A percentile compares a stretch with the other conserved stretches of the same genome.
Conservation (phyloP, 1,140 invertebrate genomes). For the Brachionus calyciflorus region DNA sequence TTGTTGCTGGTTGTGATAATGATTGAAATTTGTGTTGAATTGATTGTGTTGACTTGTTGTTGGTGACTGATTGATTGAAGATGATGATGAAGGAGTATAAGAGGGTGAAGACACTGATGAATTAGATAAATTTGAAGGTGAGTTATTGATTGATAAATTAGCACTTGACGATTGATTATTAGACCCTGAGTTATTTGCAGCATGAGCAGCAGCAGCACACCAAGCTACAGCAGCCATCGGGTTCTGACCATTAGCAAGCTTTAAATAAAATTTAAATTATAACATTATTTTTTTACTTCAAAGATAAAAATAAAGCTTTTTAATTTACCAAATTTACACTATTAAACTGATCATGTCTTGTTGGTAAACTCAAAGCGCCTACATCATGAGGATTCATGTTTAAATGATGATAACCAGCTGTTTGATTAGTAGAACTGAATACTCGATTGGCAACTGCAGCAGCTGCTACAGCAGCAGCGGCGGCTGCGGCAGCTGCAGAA, state of each 20-base stretch:
- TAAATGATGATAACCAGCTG: slow-evolving; percentile 7
- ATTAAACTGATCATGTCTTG: slow-evolving; percentile 22
- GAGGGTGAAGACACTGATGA: neutral
- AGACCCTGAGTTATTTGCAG: neutral
- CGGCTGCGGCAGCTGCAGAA: slow-evolving; percentile 53
- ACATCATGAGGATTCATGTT: slow-evolving; percentile 16
- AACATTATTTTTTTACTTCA: neutral
- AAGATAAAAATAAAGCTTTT: too few relatives aligned
- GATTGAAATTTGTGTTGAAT: slow-evolving; percentile 1
- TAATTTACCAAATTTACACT: slow-evolving; percentile 39
- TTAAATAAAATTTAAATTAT: slow-evolving; percentile 5
- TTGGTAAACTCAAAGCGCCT: neutral
- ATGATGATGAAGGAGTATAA: slow-evolving; percentile 18
- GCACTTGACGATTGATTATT: slow-evolving; percentile 11
- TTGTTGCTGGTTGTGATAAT: slow-evolving; percentile 9
- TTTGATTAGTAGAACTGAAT: slow-evolving; percentile 11
- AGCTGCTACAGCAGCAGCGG: slow-evolving; percentile 51
- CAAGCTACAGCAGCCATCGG: slow-evolving; percentile 27
- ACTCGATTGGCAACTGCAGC: slow-evolving; percentile 51
- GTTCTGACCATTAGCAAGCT: slow-evolving; percentile 27
- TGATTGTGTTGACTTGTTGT: slow-evolving; percentile 2
- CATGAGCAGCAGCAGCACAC: slow-evolving; percentile 27
- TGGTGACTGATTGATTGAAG: neutral
- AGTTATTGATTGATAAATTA: neutral
- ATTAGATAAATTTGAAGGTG: neutral